Percentiles rank a stretch among this genome's conserved stretches.
Conservation (phyloP, 2,888 invertebrate genomes). For the Rhogogaster chlorosoma region DNA sequence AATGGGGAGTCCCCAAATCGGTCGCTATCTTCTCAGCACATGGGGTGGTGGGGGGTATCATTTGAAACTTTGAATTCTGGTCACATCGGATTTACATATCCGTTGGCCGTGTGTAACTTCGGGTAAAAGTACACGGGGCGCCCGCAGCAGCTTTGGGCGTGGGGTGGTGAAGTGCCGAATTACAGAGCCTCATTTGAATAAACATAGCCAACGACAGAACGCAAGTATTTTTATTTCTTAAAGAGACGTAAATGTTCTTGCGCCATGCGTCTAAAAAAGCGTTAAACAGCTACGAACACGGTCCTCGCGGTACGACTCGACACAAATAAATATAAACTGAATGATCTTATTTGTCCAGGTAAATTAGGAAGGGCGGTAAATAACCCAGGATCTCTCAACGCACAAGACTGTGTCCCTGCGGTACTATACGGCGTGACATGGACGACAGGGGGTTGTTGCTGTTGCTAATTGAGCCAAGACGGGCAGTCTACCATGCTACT, state of each 20-base stretch:
- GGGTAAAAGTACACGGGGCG: conserved; percentile 48
- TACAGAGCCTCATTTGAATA: conserved; percentile 69
- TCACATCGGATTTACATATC: conserved; percentile 52
- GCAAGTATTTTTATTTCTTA: conserved; percentile 57
- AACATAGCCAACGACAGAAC: conserved; percentile 64
- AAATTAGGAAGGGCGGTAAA: conserved; percentile 49
- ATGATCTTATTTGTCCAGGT: conserved; percentile 53
- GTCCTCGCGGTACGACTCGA: conserved; percentile 36
- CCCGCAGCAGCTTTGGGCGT: conserved; percentile 43
- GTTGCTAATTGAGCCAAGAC: conserved; percentile 43
- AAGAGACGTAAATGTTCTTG: conserved; percentile 54
- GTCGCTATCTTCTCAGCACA: conserved; percentile 24
- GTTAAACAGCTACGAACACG: conserved; percentile 45
- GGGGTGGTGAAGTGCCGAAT: conserved; percentile 66
- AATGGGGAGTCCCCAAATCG: conserved; percentile 37
- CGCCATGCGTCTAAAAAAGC: conserved; percentile 48
- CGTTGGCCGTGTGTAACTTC: conserved; percentile 43
- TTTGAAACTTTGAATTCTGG: conserved; percentile 50
- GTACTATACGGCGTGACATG: neutral
- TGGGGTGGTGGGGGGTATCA: conserved; percentile 18
- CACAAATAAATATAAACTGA: conserved; percentile 51
- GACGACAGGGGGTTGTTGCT: conserved; percentile 34
- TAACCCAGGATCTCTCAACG: conserved; percentile 25
- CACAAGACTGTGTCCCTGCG: conserved; percentile 14
- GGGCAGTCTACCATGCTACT: conserved; percentile 19